Percentiles rank a stretch among this genome's conserved stretches.
phyloP scores from a whole-genome alignment of 2,113 vertebrate species.

The Tursiops truncatus region DNA sequence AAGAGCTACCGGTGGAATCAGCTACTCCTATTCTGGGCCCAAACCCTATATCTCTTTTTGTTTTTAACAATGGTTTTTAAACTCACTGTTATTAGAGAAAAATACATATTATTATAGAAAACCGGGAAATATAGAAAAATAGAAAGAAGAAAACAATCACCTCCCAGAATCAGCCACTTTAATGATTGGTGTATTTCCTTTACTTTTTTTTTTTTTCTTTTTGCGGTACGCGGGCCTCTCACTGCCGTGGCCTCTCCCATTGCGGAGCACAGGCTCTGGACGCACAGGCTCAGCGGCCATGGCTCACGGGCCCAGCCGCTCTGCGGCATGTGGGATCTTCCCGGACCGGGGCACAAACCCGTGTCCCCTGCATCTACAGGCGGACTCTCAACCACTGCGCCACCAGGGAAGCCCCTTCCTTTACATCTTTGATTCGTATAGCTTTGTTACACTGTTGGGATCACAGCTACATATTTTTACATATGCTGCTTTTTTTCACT shows the following conservation, averaged over 20 bases:
- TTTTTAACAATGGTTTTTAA: constrained; percentile 20
- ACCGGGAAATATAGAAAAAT: neutral
- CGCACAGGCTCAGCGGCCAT: no score
- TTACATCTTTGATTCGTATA: neutral
- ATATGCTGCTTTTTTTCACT: neutral
- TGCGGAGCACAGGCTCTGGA: no score
- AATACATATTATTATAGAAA: neutral
- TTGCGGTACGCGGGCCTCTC: no score
- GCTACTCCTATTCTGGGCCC: neutral
- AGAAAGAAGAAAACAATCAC: neutral
- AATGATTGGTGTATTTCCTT: neutral
- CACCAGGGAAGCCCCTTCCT: neutral
- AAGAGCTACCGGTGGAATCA: neutral
- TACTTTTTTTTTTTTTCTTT: neutral
- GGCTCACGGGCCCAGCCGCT: no score
- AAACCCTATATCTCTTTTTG: neutral
- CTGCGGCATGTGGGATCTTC: no score
- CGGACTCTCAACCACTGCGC: no score
- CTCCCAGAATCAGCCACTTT: neutral
- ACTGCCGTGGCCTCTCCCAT: no score
- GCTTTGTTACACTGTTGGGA: neutral
- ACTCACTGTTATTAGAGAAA: neutral
- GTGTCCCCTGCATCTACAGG: no score
- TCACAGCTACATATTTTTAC: neutral
- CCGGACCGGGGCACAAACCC: no score